Base-by-base conservation (phyloP, 2,113 vertebrate genomes). In the Ammodytes dubius region DNA sequence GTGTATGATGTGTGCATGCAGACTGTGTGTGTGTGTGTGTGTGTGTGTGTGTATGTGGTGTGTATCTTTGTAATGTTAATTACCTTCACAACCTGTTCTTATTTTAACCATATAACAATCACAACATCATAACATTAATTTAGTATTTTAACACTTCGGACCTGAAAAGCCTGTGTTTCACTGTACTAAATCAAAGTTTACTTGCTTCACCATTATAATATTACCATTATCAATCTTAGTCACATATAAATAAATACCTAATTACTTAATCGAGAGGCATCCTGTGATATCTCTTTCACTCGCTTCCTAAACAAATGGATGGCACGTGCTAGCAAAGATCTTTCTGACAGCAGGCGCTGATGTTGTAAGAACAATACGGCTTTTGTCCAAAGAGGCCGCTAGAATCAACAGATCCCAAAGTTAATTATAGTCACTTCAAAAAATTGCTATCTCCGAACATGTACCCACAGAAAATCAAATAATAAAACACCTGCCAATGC, bases 401-500 rank as follows among this genome's bases (percentile, higher is more conserved):
- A 27, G 27, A 27, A 27, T 27, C 27, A 27, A 27, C 27, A 27
- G 27, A 27, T 27, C 27, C 27, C 27, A 27, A 67, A 40, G 0
- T 58, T 72, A 67, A 67, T 71, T 9, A 58, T 58, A 77, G 63
- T 70, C 69, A 66, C 69, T 53, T 53, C 72, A 64, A 79, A 71
- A 15, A 69, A 58, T 37, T 68, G 60, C 52, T 45, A 46, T 53
- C 75, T 86, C 56, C 37, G 11, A 78, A 57, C 77, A 68, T 57
- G 45, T 57, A 10, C 79, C 65, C 74, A 80, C 70, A 79, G 82
- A 71, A 79, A 90, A 73, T 7, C 76, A 74, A 86, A 17, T 73
- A 84, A 85, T 70, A 77, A 84, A 79, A 65, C 61, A 87, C 70
- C 80, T 84, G 80, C 85, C 84, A 87, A 50, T 70, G 52, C 60